Evolutionary conservation across 2,888 invertebrate species (phyloP).

Genomic region (Entomobrya multifasciata): DNA sequence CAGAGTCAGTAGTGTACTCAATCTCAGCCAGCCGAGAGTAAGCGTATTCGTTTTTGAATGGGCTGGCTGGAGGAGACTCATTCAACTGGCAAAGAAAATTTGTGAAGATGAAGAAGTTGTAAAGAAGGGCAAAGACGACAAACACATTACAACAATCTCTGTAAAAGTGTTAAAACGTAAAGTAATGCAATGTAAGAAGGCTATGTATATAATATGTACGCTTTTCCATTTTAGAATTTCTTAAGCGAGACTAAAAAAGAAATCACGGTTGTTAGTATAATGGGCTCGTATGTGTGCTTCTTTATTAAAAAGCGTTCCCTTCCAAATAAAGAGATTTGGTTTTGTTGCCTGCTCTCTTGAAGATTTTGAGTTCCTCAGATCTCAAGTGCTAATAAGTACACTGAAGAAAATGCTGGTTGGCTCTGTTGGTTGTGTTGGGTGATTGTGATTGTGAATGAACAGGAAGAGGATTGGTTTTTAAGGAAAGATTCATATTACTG

Average conservation of each 20-base stretch:
- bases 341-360: neutral
- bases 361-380: constrained; percentile 4
- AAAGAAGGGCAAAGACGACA: neutral
- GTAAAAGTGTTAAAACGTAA: neutral
- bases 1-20: neutral
- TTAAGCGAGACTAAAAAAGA: constrained; percentile 1
- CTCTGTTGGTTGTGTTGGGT: neutral
- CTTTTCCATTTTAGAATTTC: neutral
- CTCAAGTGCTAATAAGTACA: constrained; percentile 31
- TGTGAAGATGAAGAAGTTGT: constrained; percentile 4
- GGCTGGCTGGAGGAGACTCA: constrained; percentile 35
- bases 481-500: neutral
- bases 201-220: neutral
- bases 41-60: constrained; percentile 12
- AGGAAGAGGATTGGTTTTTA: neutral
- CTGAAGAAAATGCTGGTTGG: neutral
- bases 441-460: neutral
- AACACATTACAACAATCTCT: neutral
- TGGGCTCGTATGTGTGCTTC: neutral
- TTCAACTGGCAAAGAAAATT: constrained; percentile 22
- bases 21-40: neutral
- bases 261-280: neutral
- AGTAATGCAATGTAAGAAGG: neutral
- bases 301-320: constrained; percentile 23
- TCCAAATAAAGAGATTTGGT: constrained; percentile 25